phyloP scores from a whole-genome alignment of 2,113 vertebrate species.

The Bujurquina vittata region DNA sequence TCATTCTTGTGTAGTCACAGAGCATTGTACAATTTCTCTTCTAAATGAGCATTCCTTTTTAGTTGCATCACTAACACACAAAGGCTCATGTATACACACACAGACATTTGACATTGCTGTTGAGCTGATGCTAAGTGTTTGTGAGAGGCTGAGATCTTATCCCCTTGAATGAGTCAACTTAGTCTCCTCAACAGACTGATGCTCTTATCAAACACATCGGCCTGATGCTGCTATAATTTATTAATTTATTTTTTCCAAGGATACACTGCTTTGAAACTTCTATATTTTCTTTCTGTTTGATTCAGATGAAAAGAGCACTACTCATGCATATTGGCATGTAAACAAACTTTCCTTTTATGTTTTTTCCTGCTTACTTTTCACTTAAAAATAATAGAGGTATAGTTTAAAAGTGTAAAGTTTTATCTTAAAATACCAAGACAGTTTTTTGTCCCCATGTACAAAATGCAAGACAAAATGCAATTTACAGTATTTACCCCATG shows the following conservation, averaged over 20 bases:
- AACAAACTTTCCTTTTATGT: not conserved
- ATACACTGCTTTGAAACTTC: not conserved
- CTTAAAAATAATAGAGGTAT: not conserved
- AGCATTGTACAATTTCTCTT: constrained; percentile 43
- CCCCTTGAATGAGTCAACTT: constrained; percentile 46
- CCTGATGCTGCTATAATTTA: not conserved
- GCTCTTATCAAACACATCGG: constrained; percentile 17
- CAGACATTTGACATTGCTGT: constrained; percentile 54
- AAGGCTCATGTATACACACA: constrained; percentile 36
- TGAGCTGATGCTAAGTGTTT: constrained; percentile 51
- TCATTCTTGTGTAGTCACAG: constrained; percentile 32
- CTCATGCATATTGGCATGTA: not conserved
- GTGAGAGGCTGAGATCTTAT: constrained; percentile 55
- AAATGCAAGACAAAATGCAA: no score
- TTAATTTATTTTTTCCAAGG: not conserved
- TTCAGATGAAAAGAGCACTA: not conserved
- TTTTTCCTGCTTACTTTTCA: not conserved
- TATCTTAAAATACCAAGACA: not conserved
- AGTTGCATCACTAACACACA: constrained; percentile 51
- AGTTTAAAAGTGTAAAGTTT: not conserved
- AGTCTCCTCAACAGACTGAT: constrained; percentile 24
- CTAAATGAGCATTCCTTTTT: constrained; percentile 64
- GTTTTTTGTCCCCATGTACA: not conserved
- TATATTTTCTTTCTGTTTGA: not conserved
- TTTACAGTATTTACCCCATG: no score